Evolutionary conservation across 1,140 invertebrate genomes (phyloP).

Genomic region (Campoletis sonorensis): DNA sequence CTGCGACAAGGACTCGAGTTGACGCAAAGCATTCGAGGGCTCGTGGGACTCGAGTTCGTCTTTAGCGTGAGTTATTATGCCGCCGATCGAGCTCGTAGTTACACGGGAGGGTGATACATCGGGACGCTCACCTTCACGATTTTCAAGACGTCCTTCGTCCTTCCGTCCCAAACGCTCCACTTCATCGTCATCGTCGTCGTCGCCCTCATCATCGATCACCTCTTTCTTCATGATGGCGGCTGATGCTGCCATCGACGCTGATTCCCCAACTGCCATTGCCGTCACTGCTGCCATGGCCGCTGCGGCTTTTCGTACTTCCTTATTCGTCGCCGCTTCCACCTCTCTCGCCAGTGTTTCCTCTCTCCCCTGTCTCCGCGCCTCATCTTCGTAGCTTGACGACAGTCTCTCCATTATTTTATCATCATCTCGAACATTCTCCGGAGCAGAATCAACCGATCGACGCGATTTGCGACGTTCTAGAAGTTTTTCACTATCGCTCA

Average conservation of each 20-base stretch:
- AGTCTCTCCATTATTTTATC: slow-evolving; percentile 49
- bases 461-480: neutral
- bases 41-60: slow-evolving; percentile 79
- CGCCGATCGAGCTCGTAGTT: slow-evolving; percentile 78
- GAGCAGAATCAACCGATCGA: neutral
- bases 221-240: slow-evolving; percentile 34
- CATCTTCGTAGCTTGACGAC: slow-evolving; percentile 42
- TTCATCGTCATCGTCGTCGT: slow-evolving; percentile 47
- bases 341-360: slow-evolving; percentile 47
- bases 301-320: slow-evolving; percentile 43
- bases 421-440: slow-evolving; percentile 18
- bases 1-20: slow-evolving; percentile 88
- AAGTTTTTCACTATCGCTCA: neutral
- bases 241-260: neutral
- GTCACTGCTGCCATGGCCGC: slow-evolving; percentile 22
- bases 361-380: slow-evolving; percentile 47
- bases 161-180: slow-evolving; percentile 48
- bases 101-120: slow-evolving; percentile 72
- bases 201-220: slow-evolving; percentile 30
- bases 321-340: slow-evolving; percentile 51
- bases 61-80: slow-evolving; percentile 73
- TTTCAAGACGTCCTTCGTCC: slow-evolving; percentile 49
- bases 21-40: slow-evolving; percentile 84
- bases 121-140: slow-evolving; percentile 75
- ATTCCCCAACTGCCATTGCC: neutral